Conservation (phyloP, 2,797 vertebrate species). For the Anisognathus igniventris region DNA sequence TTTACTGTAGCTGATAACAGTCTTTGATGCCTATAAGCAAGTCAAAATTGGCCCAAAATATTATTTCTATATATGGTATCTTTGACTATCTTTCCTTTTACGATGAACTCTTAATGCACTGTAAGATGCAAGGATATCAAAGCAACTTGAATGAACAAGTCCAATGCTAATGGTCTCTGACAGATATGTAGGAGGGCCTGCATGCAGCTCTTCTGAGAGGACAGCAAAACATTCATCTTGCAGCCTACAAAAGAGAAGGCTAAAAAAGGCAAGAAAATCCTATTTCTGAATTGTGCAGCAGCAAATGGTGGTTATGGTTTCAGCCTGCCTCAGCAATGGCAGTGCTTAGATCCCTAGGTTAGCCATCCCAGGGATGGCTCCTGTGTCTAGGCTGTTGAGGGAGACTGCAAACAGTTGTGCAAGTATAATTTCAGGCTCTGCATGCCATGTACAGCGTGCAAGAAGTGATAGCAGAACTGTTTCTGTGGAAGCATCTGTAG, state of each 20-base stretch:
- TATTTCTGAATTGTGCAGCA: not conserved
- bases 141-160: not conserved
- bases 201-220: not conserved
- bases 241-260: not conserved
- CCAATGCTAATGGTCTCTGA: not conserved
- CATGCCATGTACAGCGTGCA: not conserved
- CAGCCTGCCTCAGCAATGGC: not conserved
- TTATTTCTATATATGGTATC: not conserved
- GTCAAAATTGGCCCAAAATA: not conserved
- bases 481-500: not conserved
- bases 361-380: not conserved
- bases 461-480: not conserved
- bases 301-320: not conserved
- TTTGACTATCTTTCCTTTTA: not conserved
- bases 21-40: not conserved
- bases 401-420: not conserved
- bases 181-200: not conserved
- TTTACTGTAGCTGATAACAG: not conserved
- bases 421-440: not conserved
- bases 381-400: not conserved
- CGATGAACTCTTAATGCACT: not conserved
- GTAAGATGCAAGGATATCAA: not conserved
- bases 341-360: not conserved
- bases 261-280: not conserved
- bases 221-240: not conserved